Evolutionary conservation across 2,888 invertebrate genomes (phyloP).

Genomic region (Oxyteleia sp.): DNA sequence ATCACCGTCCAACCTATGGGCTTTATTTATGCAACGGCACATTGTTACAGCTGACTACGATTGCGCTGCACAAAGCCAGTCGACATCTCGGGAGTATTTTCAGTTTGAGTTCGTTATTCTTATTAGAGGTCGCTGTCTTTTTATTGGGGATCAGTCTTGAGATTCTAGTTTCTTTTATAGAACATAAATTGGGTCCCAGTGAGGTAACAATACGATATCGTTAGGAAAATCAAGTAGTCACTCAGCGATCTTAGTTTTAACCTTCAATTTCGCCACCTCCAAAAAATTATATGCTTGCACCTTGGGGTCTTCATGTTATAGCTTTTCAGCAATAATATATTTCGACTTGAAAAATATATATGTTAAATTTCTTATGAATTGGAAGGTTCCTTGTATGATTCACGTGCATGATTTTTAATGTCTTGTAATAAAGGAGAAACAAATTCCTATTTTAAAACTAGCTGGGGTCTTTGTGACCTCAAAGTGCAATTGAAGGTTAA

Average conservation of each 20-base stretch:
- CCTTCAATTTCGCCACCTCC: too few relatives aligned
- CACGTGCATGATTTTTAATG: too few relatives aligned
- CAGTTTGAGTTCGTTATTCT: conserved; percentile 28
- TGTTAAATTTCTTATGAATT: too few relatives aligned
- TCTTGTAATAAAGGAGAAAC: too few relatives aligned
- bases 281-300: too few relatives aligned
- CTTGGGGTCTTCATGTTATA: too few relatives aligned
- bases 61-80: conserved; percentile 71
- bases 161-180: neutral
- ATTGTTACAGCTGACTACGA: conserved; percentile 78
- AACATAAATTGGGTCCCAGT: neutral
- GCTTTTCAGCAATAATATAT: too few relatives aligned
- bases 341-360: too few relatives aligned
- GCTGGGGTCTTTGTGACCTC: too few relatives aligned
- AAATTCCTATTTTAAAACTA: too few relatives aligned
- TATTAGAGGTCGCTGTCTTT: conserved; percentile 11
- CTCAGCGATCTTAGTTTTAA: neutral
- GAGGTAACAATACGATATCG: neutral
- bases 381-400: too few relatives aligned
- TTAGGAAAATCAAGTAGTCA: neutral
- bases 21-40: conserved; percentile 83
- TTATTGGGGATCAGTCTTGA: neutral
- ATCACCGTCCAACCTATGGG: conserved; percentile 80
- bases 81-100: conserved; percentile 52
- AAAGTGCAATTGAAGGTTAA: too few relatives aligned